Evolutionary conservation across 2,888 invertebrate genomes (phyloP).

Genomic region (Stomorhina lunata): DNA sequence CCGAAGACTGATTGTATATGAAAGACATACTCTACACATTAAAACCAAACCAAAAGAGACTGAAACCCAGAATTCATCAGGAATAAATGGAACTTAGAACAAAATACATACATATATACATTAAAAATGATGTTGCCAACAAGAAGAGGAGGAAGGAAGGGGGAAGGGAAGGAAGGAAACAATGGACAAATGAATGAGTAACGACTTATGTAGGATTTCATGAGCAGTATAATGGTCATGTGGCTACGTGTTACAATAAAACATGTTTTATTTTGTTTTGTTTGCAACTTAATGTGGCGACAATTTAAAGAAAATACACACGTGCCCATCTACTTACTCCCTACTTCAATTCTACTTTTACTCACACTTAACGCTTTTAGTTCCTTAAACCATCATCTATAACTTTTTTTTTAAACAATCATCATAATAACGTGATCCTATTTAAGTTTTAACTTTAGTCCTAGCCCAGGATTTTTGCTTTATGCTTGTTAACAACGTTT

Average conservation of each 20-base stretch:
- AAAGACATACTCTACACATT: constrained; percentile 54
- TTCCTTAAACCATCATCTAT: not conserved
- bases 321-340: not conserved
- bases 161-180: not conserved
- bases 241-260: constrained; percentile 50
- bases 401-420: constrained; percentile 1
- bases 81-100: not conserved
- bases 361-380: not conserved
- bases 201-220: constrained; percentile 22
- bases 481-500: constrained; percentile 8
- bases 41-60: not conserved
- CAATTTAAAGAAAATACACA: constrained; percentile 4
- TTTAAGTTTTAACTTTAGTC: constrained; percentile 16
- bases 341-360: not conserved
- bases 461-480: not conserved
- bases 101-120: not conserved
- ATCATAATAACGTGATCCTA: constrained; percentile 21
- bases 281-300: constrained; percentile 19
- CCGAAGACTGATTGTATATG: constrained; percentile 33
- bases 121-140: not conserved
- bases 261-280: constrained; percentile 37
- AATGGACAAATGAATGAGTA: not conserved
- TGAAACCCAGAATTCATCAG: not conserved
- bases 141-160: not conserved
- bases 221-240: constrained; percentile 43